A percentile compares a stretch with the other conserved stretches of the same genome.
Evolutionary conservation across 35 echinoderm and acorn worm species (phyloP).

Genomic region (Hemicentrotus pulcherrimus): DNA sequence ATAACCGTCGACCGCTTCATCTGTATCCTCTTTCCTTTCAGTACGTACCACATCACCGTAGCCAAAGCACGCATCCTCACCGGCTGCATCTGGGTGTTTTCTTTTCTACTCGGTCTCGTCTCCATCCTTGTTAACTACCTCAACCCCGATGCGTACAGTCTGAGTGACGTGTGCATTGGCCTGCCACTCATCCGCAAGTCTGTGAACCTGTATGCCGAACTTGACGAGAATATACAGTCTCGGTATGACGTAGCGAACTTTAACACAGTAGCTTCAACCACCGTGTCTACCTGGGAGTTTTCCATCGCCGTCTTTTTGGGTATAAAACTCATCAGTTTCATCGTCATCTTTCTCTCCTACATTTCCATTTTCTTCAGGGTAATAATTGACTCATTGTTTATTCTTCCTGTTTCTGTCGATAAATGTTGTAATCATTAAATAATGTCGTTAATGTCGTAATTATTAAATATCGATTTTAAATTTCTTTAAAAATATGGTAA

Average conservation of each 20-base stretch:
- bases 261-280: not conserved
- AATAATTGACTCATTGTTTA: not conserved
- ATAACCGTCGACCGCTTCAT: slow-evolving; percentile 74
- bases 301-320: slow-evolving; percentile 71
- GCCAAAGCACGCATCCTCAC: slow-evolving; percentile 18
- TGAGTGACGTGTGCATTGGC: slow-evolving; percentile 52
- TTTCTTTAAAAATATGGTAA: too few relatives aligned
- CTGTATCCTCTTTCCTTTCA: slow-evolving; percentile 63
- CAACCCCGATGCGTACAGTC: slow-evolving; percentile 30
- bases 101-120: slow-evolving; percentile 46
- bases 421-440: not conserved
- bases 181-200: slow-evolving; percentile 48
- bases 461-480: too few relatives aligned
- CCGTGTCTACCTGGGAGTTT: slow-evolving; percentile 62
- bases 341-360: slow-evolving; percentile 62
- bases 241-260: slow-evolving; percentile 30
- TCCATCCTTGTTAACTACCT: slow-evolving; percentile 46
- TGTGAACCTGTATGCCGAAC: slow-evolving; percentile 38
- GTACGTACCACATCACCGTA: slow-evolving; percentile 14
- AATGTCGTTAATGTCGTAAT: too few relatives aligned
- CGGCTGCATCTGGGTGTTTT: slow-evolving; percentile 41
- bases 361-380: slow-evolving; percentile 64
- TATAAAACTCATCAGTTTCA: slow-evolving; percentile 67
- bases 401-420: not conserved
- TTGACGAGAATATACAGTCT: not conserved